Evolutionary conservation across 2,797 vertebrate genomes (phyloP).

Genomic region (Epinephelus malabaricus): DNA sequence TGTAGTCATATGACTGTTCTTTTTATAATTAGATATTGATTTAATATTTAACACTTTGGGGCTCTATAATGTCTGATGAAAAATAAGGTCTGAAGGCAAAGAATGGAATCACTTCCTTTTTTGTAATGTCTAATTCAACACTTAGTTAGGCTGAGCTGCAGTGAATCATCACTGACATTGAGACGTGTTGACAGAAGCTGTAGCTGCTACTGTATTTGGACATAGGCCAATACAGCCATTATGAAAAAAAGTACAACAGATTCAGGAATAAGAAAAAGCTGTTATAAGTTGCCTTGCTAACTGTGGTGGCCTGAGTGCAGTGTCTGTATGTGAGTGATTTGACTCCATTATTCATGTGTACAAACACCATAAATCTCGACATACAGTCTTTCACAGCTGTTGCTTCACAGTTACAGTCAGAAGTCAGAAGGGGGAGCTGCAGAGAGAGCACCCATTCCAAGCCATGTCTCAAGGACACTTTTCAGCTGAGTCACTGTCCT

Average conservation of each 20-base stretch:
- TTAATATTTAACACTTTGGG: not conserved
- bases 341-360: not conserved
- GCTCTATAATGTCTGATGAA: not conserved
- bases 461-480: slow-evolving; percentile 77
- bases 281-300: not conserved
- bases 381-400: slow-evolving; percentile 12
- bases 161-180: not conserved
- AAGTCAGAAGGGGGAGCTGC: slow-evolving; percentile 66
- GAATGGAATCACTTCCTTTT: not conserved
- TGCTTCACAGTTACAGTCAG: slow-evolving; percentile 39
- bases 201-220: not conserved
- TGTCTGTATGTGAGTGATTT: not conserved
- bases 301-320: not conserved
- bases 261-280: not conserved
- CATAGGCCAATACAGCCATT: not conserved
- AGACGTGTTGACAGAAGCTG: not conserved
- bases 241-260: slow-evolving; percentile 1
- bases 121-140: not conserved
- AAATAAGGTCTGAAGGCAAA: not conserved
- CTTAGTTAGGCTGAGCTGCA: not conserved
- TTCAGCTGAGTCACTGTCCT: slow-evolving; percentile 80
- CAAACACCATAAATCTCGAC: not conserved
- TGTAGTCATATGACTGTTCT: not conserved
- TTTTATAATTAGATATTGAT: not conserved
- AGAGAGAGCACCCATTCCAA: slow-evolving; percentile 26